Conservation (phyloP, 2,113 vertebrate species). For the Thryonomys swinderianus region DNA sequence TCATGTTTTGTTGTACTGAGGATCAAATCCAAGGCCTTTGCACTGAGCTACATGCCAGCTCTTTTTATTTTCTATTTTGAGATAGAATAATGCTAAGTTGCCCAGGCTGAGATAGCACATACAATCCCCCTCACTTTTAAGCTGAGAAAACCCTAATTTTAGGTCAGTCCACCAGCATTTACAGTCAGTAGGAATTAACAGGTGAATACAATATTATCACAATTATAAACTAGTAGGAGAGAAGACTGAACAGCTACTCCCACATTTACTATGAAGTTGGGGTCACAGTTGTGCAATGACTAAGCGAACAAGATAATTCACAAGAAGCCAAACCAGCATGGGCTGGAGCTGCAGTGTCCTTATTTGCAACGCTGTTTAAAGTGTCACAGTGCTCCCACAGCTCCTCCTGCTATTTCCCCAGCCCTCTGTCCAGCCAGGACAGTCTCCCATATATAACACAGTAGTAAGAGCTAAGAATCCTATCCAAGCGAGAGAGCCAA, state of each 20-base stretch:
- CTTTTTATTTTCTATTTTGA: background rate
- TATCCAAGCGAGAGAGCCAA: background rate
- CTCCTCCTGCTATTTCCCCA: background rate
- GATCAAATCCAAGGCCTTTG: background rate
- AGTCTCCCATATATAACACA: background rate
- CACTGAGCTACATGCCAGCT: background rate
- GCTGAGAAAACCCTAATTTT: background rate
- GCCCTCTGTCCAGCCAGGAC: background rate
- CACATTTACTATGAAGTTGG: background rate
- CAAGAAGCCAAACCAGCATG: background rate
- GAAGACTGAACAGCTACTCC: background rate
- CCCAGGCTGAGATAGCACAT: background rate
- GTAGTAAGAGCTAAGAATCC: background rate
- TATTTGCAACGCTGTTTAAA: background rate
- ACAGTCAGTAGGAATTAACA: too few relatives aligned
- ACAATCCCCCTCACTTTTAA: background rate
- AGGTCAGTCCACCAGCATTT: background rate
- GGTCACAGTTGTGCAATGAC: background rate
- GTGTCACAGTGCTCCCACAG: accelerated
- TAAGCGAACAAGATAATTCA: background rate
- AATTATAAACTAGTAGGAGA: accelerated
- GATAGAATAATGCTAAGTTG: background rate
- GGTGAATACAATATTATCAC: background rate
- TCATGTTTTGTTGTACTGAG: background rate
- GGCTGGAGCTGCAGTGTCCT: background rate